Base-by-base conservation (phyloP, 2,888 invertebrate genomes). In the Belgica antarctica region DNA sequence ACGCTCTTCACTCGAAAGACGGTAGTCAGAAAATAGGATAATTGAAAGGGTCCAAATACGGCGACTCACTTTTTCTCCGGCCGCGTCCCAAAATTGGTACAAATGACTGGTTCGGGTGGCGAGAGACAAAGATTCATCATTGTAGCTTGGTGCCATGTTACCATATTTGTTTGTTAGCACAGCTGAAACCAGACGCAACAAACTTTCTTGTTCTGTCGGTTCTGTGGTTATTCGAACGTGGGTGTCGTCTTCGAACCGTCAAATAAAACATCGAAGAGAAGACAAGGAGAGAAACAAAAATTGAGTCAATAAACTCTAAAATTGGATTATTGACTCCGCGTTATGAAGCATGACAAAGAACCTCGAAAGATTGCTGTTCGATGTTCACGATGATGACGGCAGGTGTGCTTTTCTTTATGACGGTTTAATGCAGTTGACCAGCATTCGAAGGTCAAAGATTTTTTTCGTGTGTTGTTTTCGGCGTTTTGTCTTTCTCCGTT, bases 271-370 rank as follows among this genome's bases (percentile, higher is more conserved):
- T 31, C 34, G 12, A 31, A 31, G 34, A 31, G 12, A 31, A 31
- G n/a, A n/a, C n/a, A 31, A 31, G 34, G 7, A 31, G 5, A 31
- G 12, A 12, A 31, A 31, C 12, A 31, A 27, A 25, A 8, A 25
- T 59, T 27, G 59, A 59, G 59, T 59, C 27, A 68, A 57, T 34
- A 68, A 68, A 68, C 68, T 68, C 31, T 68, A 28, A 63, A 5
- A 19, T 68, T 68, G 31, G 68, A 68, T 68, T 68, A 68, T 68
- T 68, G 57, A 68, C 68, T 68, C 28, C n/a, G 31, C 46, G 63
- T 27, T 47, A 28, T 15, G 15, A 27, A 66, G 27, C 22, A 15
- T n/a, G 41, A 41, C 41, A n/a, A 41, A 41, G 41, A 41, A 41
- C n/a, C n/a, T n/a, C n/a, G 41, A 41, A 41, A 41, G 41, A 41